Conservation (phyloP, 2,113 vertebrate species). For the Deroptyus accipitrinus region DNA sequence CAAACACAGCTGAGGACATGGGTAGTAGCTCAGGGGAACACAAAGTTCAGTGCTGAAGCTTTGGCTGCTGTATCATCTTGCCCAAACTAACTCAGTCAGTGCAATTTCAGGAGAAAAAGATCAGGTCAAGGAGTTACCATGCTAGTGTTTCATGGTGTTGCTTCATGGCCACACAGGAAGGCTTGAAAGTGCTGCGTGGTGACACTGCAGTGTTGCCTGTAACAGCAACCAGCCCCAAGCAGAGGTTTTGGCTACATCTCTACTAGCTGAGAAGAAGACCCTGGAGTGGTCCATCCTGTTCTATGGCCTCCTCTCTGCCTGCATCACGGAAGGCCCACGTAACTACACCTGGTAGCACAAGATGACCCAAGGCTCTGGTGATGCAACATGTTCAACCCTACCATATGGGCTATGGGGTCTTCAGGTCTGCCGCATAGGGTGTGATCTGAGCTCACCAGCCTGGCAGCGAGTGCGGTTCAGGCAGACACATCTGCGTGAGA, state of each 20-base stretch:
- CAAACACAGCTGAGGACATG: accelerated
- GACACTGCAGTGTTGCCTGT: neutral
- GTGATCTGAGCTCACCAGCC: neutral
- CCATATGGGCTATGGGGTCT: neutral
- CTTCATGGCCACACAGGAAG: neutral
- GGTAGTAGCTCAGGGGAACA: neutral
- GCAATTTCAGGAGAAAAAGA: neutral
- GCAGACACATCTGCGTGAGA: accelerated
- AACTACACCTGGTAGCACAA: neutral
- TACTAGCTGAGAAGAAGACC: neutral
- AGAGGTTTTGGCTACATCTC: neutral
- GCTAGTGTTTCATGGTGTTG: accelerated
- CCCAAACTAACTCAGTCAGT: neutral
- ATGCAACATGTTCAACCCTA: neutral
- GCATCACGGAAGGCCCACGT: neutral
- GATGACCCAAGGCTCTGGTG: neutral
- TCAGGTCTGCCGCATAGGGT: neutral
- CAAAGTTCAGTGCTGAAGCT: neutral
- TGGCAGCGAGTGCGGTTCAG: accelerated
- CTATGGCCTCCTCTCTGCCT: neutral
- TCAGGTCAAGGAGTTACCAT: neutral
- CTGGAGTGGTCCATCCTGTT: neutral
- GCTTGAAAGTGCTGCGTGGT: neutral
- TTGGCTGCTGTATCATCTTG: neutral
- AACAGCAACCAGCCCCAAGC: neutral